A percentile compares a stretch with the other conserved stretches of the same genome.
Conservation (phyloP, 2,113 vertebrate species). For the Dermatemys mawii region DNA sequence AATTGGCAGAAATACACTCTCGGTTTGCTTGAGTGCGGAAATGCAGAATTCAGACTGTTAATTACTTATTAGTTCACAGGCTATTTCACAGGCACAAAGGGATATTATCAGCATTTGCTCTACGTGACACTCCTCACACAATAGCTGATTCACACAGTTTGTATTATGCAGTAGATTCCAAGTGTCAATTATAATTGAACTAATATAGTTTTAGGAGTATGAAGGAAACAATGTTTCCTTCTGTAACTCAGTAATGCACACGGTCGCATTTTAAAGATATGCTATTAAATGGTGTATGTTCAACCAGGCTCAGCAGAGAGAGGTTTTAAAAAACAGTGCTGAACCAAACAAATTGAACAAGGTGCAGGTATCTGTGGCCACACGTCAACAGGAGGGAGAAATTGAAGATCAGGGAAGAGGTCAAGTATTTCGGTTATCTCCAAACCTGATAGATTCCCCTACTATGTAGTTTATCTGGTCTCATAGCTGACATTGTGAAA, state of each 20-base stretch:
- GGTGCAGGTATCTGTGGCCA: background rate
- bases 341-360: background rate
- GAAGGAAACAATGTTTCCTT: background rate
- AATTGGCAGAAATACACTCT: background rate
- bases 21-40: constrained; percentile 46
- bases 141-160: background rate
- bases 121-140: constrained; percentile 2
- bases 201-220: background rate
- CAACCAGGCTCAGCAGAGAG: background rate
- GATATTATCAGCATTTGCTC: background rate
- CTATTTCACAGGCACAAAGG: constrained; percentile 62
- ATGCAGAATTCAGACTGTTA: constrained; percentile 35
- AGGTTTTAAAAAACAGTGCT: background rate
- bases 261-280: background rate
- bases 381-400: fast-evolving
- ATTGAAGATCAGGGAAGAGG: background rate
- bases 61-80: constrained; percentile 57
- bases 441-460: background rate
- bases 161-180: background rate
- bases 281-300: background rate
- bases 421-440: background rate
- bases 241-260: fast-evolving
- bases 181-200: background rate
- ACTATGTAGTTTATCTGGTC: background rate
- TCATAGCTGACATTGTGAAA: background rate